Evolutionary conservation across 2,888 invertebrate genomes (phyloP), one percentile per base, ranked within the genome.

Genomic region (Tachystola acroxantha): DNA sequence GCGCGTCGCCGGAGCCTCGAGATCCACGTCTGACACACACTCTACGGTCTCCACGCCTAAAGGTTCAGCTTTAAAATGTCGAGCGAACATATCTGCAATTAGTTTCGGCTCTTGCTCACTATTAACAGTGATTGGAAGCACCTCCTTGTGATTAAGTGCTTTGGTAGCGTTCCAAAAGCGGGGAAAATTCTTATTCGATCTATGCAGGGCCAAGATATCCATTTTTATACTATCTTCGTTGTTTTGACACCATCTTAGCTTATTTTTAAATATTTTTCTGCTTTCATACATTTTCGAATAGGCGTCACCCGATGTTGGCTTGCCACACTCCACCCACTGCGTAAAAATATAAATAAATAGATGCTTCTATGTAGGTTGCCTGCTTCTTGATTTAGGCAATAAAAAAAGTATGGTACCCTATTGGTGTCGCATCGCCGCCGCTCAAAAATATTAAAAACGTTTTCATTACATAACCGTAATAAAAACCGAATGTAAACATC

Each of bases 101-200:
- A 3, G 7, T 10, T 12, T 32, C 3, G 32, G 13, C 10, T 31
- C 19, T 30, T 13, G 36, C 1, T 36, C 9, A 1, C 46, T 43
- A 12, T 39, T 34, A 5, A 47, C 44, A 32, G 37, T 36, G 10
- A 35, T 40, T 14, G 51, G 45, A 2, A 43, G 33, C 10, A 35
- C 34, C 4, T 39, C 26, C 25, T 20, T 40, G n/a, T 13, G 9
- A 30, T 43, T 40, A 9, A 43, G 4, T 12, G 31, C 34, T 9
- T 41, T 36, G 7, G 30, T 30, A 10, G 9, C 5, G 16, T 32
- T 39, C 39, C 43, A 38, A 14, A 43, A 36, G n/a, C 28, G 31
- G n/a, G n/a, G n/a, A n/a, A n/a, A n/a, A n/a, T n/a, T n/a, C n/a
- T n/a, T n/a, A n/a, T n/a, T n/a, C n/a, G n/a, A n/a, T n/a, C n/a